phyloP scores from a whole-genome alignment of 92 coral and sea anemone genomes.

The Paramuricea clavata region DNA sequence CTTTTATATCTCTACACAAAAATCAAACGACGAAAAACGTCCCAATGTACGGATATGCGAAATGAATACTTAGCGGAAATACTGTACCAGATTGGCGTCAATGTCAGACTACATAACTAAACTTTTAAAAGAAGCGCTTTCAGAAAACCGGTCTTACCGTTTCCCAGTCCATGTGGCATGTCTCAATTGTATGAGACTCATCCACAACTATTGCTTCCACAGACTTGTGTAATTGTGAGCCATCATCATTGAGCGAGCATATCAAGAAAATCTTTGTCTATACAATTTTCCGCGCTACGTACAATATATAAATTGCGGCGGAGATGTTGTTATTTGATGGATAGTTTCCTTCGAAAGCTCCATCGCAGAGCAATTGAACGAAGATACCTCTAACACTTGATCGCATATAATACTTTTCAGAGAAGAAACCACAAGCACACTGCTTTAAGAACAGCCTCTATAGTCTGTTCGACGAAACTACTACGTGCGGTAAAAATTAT shows the following conservation, averaged over 20 bases:
- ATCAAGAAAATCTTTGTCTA: neutral
- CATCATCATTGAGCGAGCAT: neutral
- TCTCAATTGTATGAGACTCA: neutral
- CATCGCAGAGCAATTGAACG: neutral
- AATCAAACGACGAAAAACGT: too few relatives aligned
- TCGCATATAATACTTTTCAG: neutral
- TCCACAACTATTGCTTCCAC: neutral
- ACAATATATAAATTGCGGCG: neutral
- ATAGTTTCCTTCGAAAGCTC: neutral
- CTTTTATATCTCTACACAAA: too few relatives aligned
- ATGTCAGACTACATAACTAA: too few relatives aligned
- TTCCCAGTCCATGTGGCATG: slow-evolving; percentile 28
- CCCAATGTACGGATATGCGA: too few relatives aligned
- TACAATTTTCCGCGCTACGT: neutral
- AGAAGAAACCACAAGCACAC: neutral
- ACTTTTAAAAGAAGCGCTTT: too few relatives aligned
- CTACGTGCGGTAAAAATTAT: too few relatives aligned
- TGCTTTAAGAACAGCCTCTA: neutral
- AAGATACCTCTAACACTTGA: neutral
- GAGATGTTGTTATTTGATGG: neutral
- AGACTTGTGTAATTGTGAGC: neutral
- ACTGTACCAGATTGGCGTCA: too few relatives aligned
- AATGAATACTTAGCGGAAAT: too few relatives aligned
- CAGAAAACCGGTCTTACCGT: neutral
- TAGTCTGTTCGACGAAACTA: too few relatives aligned